Evolutionary conservation across 2,888 invertebrate genomes (phyloP).

Genomic region (Sesamia inferens): DNA sequence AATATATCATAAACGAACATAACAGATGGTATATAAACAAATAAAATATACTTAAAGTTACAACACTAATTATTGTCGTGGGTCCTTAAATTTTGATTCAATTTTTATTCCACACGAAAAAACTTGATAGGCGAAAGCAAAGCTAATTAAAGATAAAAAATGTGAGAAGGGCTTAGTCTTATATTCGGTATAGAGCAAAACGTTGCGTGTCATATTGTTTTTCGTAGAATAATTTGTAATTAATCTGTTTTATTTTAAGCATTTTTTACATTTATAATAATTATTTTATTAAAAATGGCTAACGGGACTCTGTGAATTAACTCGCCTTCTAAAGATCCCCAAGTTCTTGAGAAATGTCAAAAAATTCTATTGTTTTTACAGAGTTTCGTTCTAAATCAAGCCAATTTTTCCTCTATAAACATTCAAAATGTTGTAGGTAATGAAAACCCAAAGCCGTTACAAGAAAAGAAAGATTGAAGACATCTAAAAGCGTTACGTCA

Average conservation of each 20-base stretch:
- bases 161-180: slow-evolving; percentile 23
- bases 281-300: not conserved
- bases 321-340: not conserved
- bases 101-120: slow-evolving; percentile 61
- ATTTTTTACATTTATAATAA: not conserved
- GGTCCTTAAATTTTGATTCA: slow-evolving; percentile 72
- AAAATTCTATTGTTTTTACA: not conserved
- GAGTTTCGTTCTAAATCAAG: not conserved
- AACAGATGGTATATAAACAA: slow-evolving; percentile 58
- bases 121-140: slow-evolving; percentile 37
- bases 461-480: not conserved
- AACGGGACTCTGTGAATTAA: not conserved
- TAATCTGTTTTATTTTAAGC: not conserved
- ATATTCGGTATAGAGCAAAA: slow-evolving; percentile 31
- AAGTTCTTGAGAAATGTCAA: not conserved
- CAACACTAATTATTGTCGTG: slow-evolving; percentile 87
- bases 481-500: slow-evolving; percentile 16
- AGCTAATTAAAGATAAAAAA: slow-evolving; percentile 40
- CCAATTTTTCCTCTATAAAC: not conserved
- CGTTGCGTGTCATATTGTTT: slow-evolving; percentile 13
- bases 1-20: slow-evolving; percentile 59
- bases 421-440: not conserved
- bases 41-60: slow-evolving; percentile 69
- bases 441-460: not conserved
- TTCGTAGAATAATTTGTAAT: not conserved